A percentile compares a stretch with the other conserved stretches of the same genome.
Conservation (phyloP, 2,797 vertebrate species). For the Notolepis coatsorum region DNA sequence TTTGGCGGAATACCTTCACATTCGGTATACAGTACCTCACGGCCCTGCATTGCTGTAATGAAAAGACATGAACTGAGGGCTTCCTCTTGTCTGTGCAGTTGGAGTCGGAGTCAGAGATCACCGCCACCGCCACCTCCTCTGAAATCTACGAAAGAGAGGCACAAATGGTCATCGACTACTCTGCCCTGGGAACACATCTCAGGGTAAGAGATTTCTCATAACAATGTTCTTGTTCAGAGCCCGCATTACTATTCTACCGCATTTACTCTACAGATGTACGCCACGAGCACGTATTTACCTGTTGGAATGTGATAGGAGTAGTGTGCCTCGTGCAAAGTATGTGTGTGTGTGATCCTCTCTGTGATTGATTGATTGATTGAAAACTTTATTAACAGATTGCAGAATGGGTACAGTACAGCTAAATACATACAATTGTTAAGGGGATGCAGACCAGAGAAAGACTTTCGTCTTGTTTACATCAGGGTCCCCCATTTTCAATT, state of each 20-base stretch:
- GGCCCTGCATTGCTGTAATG: too few species aligned
- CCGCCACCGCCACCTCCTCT: slow-evolving; percentile 44
- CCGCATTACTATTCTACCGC: too few species aligned
- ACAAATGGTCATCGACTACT: slow-evolving; percentile 88
- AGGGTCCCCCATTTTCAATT: too few species aligned
- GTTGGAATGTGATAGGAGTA: background rate
- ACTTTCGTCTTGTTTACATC: too few species aligned
- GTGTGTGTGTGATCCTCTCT: background rate
- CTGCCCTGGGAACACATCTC: slow-evolving; percentile 71
- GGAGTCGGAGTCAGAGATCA: slow-evolving; percentile 80
- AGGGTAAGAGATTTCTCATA: slow-evolving; percentile 73
- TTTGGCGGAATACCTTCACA: too few species aligned
- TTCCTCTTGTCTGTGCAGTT: slow-evolving; percentile 71
- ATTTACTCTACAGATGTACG: background rate
- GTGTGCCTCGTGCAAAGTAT: background rate
- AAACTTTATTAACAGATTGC: too few species aligned
- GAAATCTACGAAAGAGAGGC: slow-evolving; percentile 88
- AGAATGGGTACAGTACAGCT: too few species aligned
- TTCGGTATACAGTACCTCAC: too few species aligned
- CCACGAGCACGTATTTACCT: background rate
- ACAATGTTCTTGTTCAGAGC: background rate
- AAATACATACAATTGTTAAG: too few species aligned
- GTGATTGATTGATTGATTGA: too few species aligned
- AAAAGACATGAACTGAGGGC: too few species aligned
- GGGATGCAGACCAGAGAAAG: too few species aligned